Base-by-base conservation (phyloP, 2,888 invertebrate species). In the Ophonus ardosiacus region DNA sequence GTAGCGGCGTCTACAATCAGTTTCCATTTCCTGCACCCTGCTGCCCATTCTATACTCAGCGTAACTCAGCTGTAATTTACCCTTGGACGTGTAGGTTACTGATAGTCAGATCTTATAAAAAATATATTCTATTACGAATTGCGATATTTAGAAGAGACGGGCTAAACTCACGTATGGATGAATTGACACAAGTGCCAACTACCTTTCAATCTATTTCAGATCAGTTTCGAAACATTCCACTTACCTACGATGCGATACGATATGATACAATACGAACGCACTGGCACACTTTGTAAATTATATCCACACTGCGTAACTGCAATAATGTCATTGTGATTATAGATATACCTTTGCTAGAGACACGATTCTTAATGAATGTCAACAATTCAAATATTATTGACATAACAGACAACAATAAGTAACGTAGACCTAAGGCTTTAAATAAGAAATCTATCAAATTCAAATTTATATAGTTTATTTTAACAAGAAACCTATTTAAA, bases 311-410 rank as follows among this genome's bases (percentile, higher is more conserved):
- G 83, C 83, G 83, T 83, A 83, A 83, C 83, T 83, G 83, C 83
- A 83, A 83, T 83, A 83, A 83, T 83, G 83, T 83, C 83, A 83
- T 83, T 83, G 83, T 83, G 83, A 83, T 83, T 83, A 83, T 83
- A 83, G 83, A 61, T 74, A 57, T 83, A 83, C 76, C 83, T 83
- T 76, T 76, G 83, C 83, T 81, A 83, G 74, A 80, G 43, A 76
- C 83, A 83, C 74, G 51, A 76, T 61, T 83, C 83, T 83, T 83
- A 76, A 74, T 83, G 61, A 76, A 83, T 83, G 83, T 83, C 76
- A 59, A 76, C 38, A 76, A 24, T 76, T 83, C 8, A 74, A 61
- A 61, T 65, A 38, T 61, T 76, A 76, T 61, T 74, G 61, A 83
- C 83, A 76, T 83, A 71, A 38, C 82, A 68, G 40, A 76, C 76